These are phyloP conservation scores for Empidonax traillii DNA, from an alignment of 2,113 vertebrate genomes.

Conservation along the genomic window DNA sequence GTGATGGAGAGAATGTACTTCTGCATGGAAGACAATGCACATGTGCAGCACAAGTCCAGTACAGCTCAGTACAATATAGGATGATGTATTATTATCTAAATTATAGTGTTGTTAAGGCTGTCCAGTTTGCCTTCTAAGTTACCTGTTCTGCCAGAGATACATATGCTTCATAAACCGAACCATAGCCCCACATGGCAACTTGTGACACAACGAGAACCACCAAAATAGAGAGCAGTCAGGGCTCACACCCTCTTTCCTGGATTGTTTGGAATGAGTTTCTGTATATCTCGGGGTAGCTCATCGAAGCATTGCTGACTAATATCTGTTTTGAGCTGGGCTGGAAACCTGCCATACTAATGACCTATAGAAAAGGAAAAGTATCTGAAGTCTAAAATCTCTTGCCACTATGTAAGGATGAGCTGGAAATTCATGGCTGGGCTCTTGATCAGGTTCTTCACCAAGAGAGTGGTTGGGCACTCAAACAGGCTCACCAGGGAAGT, in stretches of 20 bases:
- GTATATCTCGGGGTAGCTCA: background rate
- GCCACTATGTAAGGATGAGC: background rate
- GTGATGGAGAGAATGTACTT: background rate
- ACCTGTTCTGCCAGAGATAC: background rate
- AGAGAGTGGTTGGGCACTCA: no score
- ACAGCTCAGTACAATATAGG: background rate
- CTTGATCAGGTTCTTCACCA: background rate
- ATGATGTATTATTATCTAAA: background rate
- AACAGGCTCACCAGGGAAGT: background rate
- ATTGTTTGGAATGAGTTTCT: background rate
- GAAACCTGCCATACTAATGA: background rate
- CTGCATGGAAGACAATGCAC: background rate
- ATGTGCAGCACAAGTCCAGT: background rate
- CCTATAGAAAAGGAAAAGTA: background rate
- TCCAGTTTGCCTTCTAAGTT: background rate
- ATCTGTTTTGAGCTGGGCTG: background rate
- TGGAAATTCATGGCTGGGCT: background rate
- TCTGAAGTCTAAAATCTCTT: background rate
- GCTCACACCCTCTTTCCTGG: background rate
- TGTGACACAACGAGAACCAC: background rate
- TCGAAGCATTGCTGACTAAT: background rate
- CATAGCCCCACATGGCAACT: background rate
- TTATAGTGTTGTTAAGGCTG: accelerated
- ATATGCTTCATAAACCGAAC: background rate
- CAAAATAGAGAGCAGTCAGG: background rate